Percentiles rank a stretch among this genome's conserved stretches.
phyloP scores from a whole-genome alignment of 2,113 vertebrate species.

The Galemys pyrenaicus region DNA sequence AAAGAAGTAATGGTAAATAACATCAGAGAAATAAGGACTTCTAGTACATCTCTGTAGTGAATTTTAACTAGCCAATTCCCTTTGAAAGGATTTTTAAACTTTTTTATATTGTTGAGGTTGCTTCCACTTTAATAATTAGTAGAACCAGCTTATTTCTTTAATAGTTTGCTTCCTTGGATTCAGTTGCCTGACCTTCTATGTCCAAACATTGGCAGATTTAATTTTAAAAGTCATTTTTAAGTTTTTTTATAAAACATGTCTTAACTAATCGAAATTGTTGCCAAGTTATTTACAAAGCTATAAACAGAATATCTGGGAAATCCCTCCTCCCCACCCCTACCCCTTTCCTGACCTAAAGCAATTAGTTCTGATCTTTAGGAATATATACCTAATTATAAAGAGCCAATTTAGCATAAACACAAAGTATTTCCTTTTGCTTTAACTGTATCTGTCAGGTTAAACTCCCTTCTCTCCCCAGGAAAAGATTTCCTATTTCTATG shows the following conservation, averaged over 20 bases:
- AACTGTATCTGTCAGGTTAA: neutral
- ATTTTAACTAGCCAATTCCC: neutral
- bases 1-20: constrained; percentile 30
- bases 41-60: neutral
- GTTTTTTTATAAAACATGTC: neutral
- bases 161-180: constrained; percentile 32
- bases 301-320: neutral
- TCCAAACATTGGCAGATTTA: neutral
- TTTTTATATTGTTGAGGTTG: constrained; percentile 5
- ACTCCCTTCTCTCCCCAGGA: neutral
- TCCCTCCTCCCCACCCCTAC: no score
- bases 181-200: neutral
- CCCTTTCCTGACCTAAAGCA: neutral
- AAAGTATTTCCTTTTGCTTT: neutral
- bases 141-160: neutral
- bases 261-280: constrained; percentile 16
- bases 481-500: neutral
- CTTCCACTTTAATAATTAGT: neutral
- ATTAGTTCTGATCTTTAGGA: constrained; percentile 11
- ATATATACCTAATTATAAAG: neutral
- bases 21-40: neutral
- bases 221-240: neutral
- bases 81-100: constrained; percentile 4
- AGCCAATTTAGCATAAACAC: neutral
- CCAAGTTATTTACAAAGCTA: neutral